Evolutionary conservation across 2,113 vertebrate species (phyloP).

Genomic region (Acrocephalus kingi): DNA sequence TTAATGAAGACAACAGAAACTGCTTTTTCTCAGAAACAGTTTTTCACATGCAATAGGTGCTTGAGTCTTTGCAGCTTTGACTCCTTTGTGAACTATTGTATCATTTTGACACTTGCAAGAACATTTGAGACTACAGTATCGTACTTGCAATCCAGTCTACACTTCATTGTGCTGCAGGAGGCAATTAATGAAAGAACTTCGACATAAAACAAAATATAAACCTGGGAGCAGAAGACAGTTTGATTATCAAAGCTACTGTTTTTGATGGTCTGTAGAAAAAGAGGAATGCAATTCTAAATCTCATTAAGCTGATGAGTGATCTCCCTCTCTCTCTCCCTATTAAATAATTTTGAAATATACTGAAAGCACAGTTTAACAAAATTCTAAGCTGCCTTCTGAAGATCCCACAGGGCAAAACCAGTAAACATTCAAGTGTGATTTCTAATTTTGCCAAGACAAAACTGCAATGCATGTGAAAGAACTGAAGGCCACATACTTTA

Average conservation of each 20-base stretch:
- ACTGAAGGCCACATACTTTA: neutral
- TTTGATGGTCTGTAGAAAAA: neutral
- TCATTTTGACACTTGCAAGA: neutral
- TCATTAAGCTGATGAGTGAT: neutral
- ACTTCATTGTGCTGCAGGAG: accelerated
- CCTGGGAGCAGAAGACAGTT: neutral
- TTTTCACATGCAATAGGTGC: neutral
- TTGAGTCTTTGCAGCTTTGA: neutral
- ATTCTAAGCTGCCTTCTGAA: neutral
- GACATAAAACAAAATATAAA: neutral
- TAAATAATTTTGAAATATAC: neutral
- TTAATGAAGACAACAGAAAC: neutral
- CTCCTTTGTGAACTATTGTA: neutral
- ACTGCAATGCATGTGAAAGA: neutral
- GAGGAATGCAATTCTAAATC: neutral
- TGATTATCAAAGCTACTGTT: neutral
- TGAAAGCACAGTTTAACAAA: neutral
- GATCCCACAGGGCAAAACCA: neutral
- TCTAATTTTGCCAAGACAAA: neutral
- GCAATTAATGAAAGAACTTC: neutral
- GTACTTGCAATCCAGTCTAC: neutral
- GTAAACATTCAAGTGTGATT: neutral
- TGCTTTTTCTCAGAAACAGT: neutral
- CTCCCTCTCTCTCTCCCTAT: neutral
- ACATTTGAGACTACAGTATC: neutral